Evolutionary conservation across 2,113 vertebrate species (phyloP), one percentile per base, ranked within the genome.

Genomic region (Xiphorhynchus elegans): DNA sequence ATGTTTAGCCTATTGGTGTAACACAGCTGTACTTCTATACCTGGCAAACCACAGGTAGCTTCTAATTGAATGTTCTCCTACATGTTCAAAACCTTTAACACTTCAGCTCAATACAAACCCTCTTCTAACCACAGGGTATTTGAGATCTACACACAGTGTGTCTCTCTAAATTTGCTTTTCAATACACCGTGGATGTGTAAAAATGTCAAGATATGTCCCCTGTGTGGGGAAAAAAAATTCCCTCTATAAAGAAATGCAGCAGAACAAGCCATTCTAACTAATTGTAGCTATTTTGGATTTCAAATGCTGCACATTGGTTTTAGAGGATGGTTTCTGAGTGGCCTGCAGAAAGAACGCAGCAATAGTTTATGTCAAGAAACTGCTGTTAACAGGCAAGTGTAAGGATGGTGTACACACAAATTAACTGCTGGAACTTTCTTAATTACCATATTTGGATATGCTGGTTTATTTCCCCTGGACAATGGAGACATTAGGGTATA

Each of bases 51-150:
- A 44, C 86, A 90, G 90, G 89, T 37, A 90, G 68, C 47, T 95
- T 89, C 69, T 90, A 95, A 96, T 39, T 90, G 79, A 96, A 90
- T 33, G 42, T 25, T 93, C 68, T 85, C 62, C 58, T 73, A 59
- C 50, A 9, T 50, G 25, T 77, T 93, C 92, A 90, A 90, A 96
- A 79, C 37, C 49, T 93, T 69, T 60, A 80, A 64, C 31, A 18
- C 58, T 76, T 69, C 3, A 92, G 44, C 19, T 39, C 74, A 87
- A 87, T 20, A 86, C 13, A 73, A 66, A 81, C 37, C 74, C 46
- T 87, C 29, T 92, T 74, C 83, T 90, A 93, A 80, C n/a, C 35
- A 90, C 83, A 86, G 67, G 50, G 17, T 40, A 77, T 70, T 33
- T 66, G 59, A 94, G 63, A 90, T 62, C 63, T 62, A 88, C 63